phyloP scores from a whole-genome alignment of 2,888 invertebrate species.

The Smittia aterrima region DNA sequence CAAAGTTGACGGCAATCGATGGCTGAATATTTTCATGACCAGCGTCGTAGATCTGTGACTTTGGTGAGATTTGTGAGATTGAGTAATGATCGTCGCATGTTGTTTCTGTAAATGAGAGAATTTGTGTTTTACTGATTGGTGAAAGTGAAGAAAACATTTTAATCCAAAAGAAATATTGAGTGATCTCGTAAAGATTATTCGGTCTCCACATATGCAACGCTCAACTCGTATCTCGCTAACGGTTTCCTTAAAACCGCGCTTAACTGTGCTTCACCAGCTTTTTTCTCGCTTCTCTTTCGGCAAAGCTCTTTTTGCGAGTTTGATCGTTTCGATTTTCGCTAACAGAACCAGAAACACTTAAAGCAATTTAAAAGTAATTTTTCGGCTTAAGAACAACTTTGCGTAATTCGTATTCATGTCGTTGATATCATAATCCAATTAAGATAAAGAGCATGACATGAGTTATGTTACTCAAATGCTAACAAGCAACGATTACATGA shows the following conservation, averaged over 20 bases:
- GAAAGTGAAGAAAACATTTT: not conserved
- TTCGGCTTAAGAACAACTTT: no score
- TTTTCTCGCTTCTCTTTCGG: no score
- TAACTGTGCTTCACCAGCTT: not conserved
- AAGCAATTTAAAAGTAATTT: not conserved
- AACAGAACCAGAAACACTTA: not conserved
- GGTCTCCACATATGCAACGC: not conserved
- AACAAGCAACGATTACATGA: not conserved
- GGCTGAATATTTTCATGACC: conserved; percentile 10
- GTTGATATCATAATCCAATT: not conserved
- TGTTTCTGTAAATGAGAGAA: not conserved
- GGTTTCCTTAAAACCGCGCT: not conserved
- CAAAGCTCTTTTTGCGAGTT: no score
- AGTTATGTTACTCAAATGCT: no score
- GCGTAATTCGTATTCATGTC: no score
- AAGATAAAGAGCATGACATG: no score
- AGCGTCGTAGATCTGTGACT: conserved; percentile 54
- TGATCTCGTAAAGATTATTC: no score
- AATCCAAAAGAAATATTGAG: no score
- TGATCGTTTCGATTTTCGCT: not conserved
- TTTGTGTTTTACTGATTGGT: not conserved
- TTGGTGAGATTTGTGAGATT: conserved; percentile 70
- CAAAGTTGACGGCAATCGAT: not conserved
- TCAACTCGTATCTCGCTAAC: not conserved
- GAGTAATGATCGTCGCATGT: conserved; percentile 46